Conservation (phyloP, 2,113 vertebrate species). For the Anthoscopus minutus region DNA sequence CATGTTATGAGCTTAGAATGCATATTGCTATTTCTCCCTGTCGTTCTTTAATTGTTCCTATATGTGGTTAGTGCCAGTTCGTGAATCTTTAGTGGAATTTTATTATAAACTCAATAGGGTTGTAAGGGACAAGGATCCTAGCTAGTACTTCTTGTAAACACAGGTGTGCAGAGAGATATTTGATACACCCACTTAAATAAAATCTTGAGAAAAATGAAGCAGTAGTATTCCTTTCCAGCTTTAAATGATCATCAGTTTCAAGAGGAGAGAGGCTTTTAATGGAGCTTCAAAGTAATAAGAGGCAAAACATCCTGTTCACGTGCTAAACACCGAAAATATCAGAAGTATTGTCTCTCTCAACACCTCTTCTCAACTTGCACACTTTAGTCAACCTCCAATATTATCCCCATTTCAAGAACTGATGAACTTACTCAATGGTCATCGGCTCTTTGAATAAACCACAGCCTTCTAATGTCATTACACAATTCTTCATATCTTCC, state of each 20-base stretch:
- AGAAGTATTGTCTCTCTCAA: background rate
- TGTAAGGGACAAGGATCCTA: background rate
- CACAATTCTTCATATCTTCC: constrained; percentile 55
- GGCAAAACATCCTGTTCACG: background rate
- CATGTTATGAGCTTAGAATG: background rate
- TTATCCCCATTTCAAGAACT: background rate
- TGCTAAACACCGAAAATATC: background rate
- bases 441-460: constrained; percentile 56
- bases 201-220: background rate
- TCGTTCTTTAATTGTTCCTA: background rate
- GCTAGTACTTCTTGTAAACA: background rate
- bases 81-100: background rate
- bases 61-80: background rate
- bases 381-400: background rate
- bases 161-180: background rate
- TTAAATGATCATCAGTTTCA: background rate
- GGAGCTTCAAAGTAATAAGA: background rate
- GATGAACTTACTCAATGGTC: constrained; percentile 55
- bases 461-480: constrained; percentile 56
- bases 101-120: background rate
- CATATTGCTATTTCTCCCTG: background rate
- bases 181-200: background rate
- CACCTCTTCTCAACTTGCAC: background rate
- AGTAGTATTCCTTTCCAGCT: background rate
- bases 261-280: background rate